A percentile compares a stretch with the other conserved stretches of the same genome.
phyloP scores from a whole-genome alignment of 2,888 invertebrate genomes.

The Thelaira solivaga region DNA sequence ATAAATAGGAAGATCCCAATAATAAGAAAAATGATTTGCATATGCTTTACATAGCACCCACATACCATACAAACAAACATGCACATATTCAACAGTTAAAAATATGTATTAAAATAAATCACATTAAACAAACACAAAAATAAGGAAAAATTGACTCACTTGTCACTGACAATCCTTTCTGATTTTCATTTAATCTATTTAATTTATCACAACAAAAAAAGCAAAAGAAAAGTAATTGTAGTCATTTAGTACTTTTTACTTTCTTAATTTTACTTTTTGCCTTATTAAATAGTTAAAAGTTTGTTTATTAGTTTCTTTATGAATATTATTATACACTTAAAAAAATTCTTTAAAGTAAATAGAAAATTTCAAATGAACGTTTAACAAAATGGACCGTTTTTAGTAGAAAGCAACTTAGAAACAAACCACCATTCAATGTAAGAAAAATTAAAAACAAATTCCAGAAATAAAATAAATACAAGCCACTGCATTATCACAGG shows the following conservation, averaged over 20 bases:
- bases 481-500: conserved; percentile 40
- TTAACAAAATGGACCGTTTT: conserved; percentile 15
- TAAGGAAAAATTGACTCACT: conserved; percentile 14
- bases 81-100: conserved; percentile 54
- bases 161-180: neutral
- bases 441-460: neutral
- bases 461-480: conserved; percentile 11
- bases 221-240: conserved; percentile 15
- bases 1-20: conserved; percentile 18
- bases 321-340: neutral
- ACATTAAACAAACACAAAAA: conserved; percentile 40
- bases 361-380: neutral
- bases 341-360: neutral
- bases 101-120: conserved; percentile 21
- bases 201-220: neutral
- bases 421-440: conserved; percentile 56
- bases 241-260: conserved; percentile 11
- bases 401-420: conserved; percentile 50
- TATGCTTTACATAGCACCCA: too few species aligned
- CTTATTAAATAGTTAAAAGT: conserved; percentile 47
- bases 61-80: too few species aligned
- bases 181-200: neutral
- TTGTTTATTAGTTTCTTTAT: conserved; percentile 12
- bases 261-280: conserved; percentile 41
- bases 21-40: conserved; percentile 25